These are phyloP conservation scores for Acleris cristana DNA, from an alignment of 2,888 invertebrate species.

Conservation along the genomic window DNA sequence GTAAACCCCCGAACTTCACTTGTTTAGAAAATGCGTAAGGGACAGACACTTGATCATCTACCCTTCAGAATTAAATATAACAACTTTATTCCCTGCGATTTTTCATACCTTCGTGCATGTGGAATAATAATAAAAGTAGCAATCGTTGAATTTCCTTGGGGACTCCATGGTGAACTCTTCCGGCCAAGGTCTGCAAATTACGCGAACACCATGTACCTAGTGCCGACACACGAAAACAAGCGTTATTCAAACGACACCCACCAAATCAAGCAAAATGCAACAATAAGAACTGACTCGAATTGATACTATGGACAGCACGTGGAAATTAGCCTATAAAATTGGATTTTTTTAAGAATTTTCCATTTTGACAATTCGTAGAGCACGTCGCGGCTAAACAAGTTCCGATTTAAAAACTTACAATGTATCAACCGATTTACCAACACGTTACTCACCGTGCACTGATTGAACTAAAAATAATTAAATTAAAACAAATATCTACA, in stretches of 20 bases:
- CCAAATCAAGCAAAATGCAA: constrained; percentile 48
- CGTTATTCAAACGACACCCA: constrained; percentile 26
- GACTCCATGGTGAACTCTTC: constrained; percentile 85
- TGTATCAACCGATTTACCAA: constrained; percentile 48
- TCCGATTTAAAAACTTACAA: constrained; percentile 60
- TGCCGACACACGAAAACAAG: constrained; percentile 51
- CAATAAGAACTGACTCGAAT: constrained; percentile 43
- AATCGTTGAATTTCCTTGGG: constrained; percentile 91
- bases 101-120: constrained; percentile 91
- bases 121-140: constrained; percentile 95
- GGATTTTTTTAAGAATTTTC: constrained; percentile 67
- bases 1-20: constrained; percentile 24
- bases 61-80: constrained; percentile 37
- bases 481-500: constrained; percentile 76
- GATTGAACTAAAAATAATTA: constrained; percentile 74
- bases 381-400: constrained; percentile 72
- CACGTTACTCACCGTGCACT: constrained; percentile 69
- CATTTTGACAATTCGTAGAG: constrained; percentile 74
- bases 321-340: constrained; percentile 50
- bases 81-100: constrained; percentile 33
- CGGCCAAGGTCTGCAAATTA: constrained; percentile 66
- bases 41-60: constrained; percentile 26
- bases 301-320: constrained; percentile 51
- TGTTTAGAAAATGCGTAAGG: constrained; percentile 38
- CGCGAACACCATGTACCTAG: constrained; percentile 47